These are phyloP conservation scores for Dolichotis patagonum DNA, from an alignment of 2,113 vertebrate species.

Conservation along the genomic window DNA sequence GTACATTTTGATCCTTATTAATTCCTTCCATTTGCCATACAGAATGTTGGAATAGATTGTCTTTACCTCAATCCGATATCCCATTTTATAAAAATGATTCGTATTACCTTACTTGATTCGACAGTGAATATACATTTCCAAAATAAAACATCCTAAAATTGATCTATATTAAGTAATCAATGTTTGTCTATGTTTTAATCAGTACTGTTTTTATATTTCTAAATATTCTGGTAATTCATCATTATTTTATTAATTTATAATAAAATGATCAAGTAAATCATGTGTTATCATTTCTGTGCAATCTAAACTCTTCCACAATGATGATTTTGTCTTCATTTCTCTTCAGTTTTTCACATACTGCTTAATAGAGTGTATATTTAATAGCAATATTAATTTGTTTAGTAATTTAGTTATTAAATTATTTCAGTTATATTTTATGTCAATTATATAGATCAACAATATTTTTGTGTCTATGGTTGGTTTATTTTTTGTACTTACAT, in stretches of 20 bases:
- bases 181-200: constrained; percentile 14
- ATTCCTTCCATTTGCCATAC: neutral
- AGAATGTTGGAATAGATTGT: neutral
- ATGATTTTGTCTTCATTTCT: constrained; percentile 27
- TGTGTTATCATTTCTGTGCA: constrained; percentile 32
- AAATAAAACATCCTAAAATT: constrained; percentile 38
- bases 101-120: constrained; percentile 33
- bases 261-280: constrained; percentile 29
- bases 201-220: constrained; percentile 37
- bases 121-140: constrained; percentile 35
- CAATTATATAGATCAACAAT: neutral
- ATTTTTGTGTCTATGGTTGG: neutral
- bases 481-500: neutral
- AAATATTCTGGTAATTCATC: neutral
- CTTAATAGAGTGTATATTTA: neutral
- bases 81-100: constrained; percentile 32
- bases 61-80: neutral
- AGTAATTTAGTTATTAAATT: constrained; percentile 6
- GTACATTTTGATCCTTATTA: neutral
- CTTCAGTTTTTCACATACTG: neutral
- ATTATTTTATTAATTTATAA: neutral
- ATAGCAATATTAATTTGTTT: constrained; percentile 37
- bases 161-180: neutral
- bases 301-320: neutral
- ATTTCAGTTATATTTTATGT: constrained; percentile 28